These are phyloP conservation scores for Dipodomys ordii DNA, from an alignment of 2,113 vertebrate genomes.

Conservation along the genomic window DNA sequence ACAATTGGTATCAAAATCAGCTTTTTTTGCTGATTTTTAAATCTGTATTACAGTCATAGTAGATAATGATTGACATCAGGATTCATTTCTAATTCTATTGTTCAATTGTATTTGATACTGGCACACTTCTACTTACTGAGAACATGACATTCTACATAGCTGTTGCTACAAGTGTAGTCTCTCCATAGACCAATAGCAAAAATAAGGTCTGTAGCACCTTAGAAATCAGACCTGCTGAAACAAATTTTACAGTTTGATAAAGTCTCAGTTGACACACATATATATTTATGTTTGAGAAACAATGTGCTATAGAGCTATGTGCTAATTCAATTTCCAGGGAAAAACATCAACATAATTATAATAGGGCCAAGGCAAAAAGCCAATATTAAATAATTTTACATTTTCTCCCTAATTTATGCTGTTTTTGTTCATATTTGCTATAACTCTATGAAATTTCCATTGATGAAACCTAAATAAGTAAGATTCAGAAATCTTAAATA, in stretches of 20 bases:
- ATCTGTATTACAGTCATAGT: not conserved
- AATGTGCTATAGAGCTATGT: not conserved
- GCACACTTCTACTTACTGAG: not conserved
- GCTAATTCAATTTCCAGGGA: not conserved
- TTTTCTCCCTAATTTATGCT: not conserved
- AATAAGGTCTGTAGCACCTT: not conserved
- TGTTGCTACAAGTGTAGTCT: not conserved
- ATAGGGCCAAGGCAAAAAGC: not conserved
- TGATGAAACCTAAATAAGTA: not conserved
- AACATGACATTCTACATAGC: not conserved
- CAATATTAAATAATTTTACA: not conserved
- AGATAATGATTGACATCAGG: not conserved
- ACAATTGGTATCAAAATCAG: not conserved
- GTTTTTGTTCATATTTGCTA: not conserved
- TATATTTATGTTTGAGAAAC: not conserved
- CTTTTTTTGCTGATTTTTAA: not conserved
- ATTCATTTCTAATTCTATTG: not conserved
- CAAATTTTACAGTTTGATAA: slow-evolving; percentile 22
- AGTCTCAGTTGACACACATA: not conserved
- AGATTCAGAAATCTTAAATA: slow-evolving; percentile 10
- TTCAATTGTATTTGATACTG: not conserved
- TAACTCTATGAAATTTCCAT: not conserved
- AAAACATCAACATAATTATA: not conserved
- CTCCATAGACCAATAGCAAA: not conserved
- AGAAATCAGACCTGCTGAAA: not conserved